Evolutionary conservation across 2,113 vertebrate genomes (phyloP).

Genomic region (Vidua macroura): DNA sequence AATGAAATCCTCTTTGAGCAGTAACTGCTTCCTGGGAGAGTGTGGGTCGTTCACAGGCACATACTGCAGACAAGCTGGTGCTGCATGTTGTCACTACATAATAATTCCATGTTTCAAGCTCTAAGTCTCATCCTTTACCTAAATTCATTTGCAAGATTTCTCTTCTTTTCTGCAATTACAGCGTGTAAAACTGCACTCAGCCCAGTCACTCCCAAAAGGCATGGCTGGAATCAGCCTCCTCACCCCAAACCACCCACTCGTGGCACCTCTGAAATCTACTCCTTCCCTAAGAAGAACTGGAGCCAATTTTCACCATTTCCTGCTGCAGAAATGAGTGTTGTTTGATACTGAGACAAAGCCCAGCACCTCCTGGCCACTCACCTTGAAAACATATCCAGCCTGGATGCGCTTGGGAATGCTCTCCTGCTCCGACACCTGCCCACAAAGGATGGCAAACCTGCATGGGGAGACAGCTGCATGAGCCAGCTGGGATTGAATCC

Average conservation of each 20-base stretch:
- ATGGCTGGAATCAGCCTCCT: fast-evolving
- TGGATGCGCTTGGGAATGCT: conserved; percentile 77
- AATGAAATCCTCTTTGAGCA: neutral
- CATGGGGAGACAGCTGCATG: neutral
- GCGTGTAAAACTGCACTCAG: neutral
- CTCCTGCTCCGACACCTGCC: conserved; percentile 74
- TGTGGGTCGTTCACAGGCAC: neutral
- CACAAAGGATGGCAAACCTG: conserved; percentile 79
- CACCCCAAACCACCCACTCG: neutral
- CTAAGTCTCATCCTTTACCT: neutral
- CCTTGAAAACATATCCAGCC: conserved; percentile 76
- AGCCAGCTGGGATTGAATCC: neutral
- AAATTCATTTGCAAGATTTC: neutral
- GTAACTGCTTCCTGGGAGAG: neutral
- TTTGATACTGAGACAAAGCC: too few relatives aligned
- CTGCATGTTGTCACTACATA: neutral
- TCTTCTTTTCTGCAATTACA: fast-evolving
- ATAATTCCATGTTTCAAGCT: neutral
- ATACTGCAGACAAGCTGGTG: neutral
- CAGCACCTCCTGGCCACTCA: conserved; percentile 28
- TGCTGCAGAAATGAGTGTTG: fast-evolving
- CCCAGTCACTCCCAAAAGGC: too few relatives aligned
- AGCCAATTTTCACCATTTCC: neutral
- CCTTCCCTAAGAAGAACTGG: neutral
- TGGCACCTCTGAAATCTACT: fast-evolving